Conservation (phyloP, 1,140 invertebrate species). For the Nasonia giraulti region DNA sequence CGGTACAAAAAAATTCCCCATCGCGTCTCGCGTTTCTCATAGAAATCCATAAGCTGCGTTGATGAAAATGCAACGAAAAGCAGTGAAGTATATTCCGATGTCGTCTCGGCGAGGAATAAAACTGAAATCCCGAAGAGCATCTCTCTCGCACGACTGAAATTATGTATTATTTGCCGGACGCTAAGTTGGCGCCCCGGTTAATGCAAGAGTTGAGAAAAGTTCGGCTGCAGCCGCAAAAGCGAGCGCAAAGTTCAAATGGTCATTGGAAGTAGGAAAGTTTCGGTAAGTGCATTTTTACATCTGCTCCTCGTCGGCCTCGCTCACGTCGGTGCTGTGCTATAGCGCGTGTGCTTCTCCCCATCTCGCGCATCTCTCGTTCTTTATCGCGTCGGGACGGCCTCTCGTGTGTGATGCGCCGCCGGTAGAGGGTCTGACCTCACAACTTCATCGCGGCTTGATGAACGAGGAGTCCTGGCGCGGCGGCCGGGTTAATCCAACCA, state of each 20-base stretch:
- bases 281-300: conserved; percentile 18
- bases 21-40: too few relatives aligned
- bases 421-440: conserved; percentile 55
- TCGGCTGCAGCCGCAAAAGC: neutral
- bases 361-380: neutral
- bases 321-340: neutral
- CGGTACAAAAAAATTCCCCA: too few relatives aligned
- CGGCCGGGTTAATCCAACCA: conserved; percentile 55
- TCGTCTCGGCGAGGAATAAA: neutral
- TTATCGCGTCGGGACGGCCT: neutral
- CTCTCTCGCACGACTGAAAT: neutral
- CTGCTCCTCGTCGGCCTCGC: neutral
- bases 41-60: too few relatives aligned
- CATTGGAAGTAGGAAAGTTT: neutral
- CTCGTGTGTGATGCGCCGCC: neutral
- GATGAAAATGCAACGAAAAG: neutral
- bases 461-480: conserved; percentile 59
- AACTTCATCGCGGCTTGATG: conserved; percentile 66
- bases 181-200: neutral
- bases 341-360: neutral
- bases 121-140: neutral
- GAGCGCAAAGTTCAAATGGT: conserved; percentile 1
- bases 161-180: neutral
- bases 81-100: neutral
- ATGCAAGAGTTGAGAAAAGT: neutral